Base-by-base conservation (phyloP, 1,140 invertebrate genomes). In the Euura saliciscinereae region DNA sequence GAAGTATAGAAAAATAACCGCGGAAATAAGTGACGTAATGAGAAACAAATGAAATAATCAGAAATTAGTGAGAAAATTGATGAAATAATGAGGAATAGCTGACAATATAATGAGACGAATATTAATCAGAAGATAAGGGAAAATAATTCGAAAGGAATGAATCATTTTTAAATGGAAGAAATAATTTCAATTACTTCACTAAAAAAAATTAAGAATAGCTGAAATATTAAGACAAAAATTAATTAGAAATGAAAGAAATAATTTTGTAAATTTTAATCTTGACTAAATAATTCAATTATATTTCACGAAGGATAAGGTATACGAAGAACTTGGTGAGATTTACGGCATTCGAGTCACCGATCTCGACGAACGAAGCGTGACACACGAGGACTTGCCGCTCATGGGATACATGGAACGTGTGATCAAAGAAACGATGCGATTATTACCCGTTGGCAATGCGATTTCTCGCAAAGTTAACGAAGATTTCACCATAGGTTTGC, bases 131-230 rank as follows among this genome's bases (percentile, higher is more conserved):
- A 6, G 45, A 42, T 28, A 46, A n/a, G n/a, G n/a, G n/a, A n/a
- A n/a, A n/a, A n/a, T n/a, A n/a, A n/a, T n/a, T n/a, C n/a, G n/a
- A n/a, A n/a, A n/a, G n/a, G n/a, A n/a, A n/a, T n/a, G n/a, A n/a
- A 69, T 68, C 45, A 42, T 4, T 69, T 73, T 68, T 6, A 65
- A 66, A 68, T 44, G n/a, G 13, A 68, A 28, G 43, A 69, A 45
- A 65, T 51, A 43, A 46, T 51, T 65, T 28, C 45, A n/a, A n/a
- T n/a, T n/a, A n/a, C n/a, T n/a, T n/a, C n/a, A n/a, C n/a, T n/a
- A n/a, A n/a, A n/a, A n/a, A n/a, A n/a, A n/a, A n/a, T n/a, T n/a
- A n/a, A n/a, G 28, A 28, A 28, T 28, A 28, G 28, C 28, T 28
- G 28, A 28, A 1, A 28, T 28, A 1, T 28, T 28, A 1, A 28